These are phyloP conservation scores for Salvelinus namaycush DNA, from an alignment of 2,113 vertebrate genomes.

Conservation along the genomic window DNA sequence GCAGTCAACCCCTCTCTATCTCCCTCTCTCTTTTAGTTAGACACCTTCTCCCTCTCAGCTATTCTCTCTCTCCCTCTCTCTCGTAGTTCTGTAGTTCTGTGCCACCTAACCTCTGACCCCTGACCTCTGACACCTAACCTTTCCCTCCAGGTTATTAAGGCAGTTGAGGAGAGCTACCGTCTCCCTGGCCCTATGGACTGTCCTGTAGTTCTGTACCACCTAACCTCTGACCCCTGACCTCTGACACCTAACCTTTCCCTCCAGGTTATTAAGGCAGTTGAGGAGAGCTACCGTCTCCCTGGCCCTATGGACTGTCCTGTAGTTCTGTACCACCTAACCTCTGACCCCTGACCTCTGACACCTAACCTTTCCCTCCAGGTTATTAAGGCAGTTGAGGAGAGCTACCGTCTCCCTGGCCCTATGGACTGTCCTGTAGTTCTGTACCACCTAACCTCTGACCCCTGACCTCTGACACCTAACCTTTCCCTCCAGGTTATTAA, in stretches of 20 bases:
- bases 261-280: slow-evolving; percentile 96
- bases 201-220: slow-evolving; percentile 89
- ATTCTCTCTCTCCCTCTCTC: too few relatives aligned
- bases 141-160: slow-evolving; percentile 89
- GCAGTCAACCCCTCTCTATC: too few relatives aligned
- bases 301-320: slow-evolving; percentile 96
- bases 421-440: slow-evolving; percentile 97
- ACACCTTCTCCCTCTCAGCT: too few relatives aligned
- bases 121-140: slow-evolving; percentile 44
- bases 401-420: slow-evolving; percentile 92
- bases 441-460: slow-evolving; percentile 78
- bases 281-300: slow-evolving; percentile 94
- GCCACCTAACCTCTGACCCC: slow-evolving; percentile 78
- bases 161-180: slow-evolving; percentile 94
- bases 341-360: slow-evolving; percentile 38
- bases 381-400: slow-evolving; percentile 97
- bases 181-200: slow-evolving; percentile 98
- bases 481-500: slow-evolving; percentile 87
- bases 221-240: slow-evolving; percentile 67
- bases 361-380: slow-evolving; percentile 74
- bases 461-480: slow-evolving; percentile 39
- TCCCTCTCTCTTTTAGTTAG: too few relatives aligned
- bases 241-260: slow-evolving; percentile 17
- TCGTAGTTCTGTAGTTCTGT: slow-evolving; percentile 78
- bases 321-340: slow-evolving; percentile 86